These are phyloP conservation scores for Dexiosoma caninum DNA, from an alignment of 2,888 invertebrate species.

Conservation along the genomic window DNA sequence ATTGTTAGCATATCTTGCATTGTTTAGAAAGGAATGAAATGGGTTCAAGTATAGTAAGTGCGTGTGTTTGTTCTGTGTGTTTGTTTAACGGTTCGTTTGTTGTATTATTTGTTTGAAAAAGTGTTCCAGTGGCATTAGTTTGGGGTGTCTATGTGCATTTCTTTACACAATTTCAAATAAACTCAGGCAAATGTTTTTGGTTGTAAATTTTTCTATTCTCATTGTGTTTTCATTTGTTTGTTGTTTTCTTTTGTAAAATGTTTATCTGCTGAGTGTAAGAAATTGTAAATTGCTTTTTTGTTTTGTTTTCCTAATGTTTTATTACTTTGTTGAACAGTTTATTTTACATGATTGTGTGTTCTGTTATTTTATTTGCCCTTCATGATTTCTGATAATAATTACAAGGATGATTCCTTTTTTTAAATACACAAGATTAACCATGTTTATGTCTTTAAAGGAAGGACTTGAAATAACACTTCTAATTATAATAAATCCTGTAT, in stretches of 20 bases:
- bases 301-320: neutral
- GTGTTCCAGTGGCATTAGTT: neutral
- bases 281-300: neutral
- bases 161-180: neutral
- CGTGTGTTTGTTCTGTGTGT: neutral
- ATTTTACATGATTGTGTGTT: no score
- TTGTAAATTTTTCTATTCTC: neutral
- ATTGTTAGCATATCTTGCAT: conserved; percentile 11
- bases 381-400: neutral
- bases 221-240: neutral
- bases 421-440: no score
- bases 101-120: conserved; percentile 4
- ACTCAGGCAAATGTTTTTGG: conserved; percentile 9
- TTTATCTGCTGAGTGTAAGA: neutral
- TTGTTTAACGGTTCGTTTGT: neutral
- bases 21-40: conserved; percentile 19
- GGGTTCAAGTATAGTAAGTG: conserved; percentile 41
- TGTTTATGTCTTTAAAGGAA: no score
- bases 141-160: conserved; percentile 24
- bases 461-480: no score
- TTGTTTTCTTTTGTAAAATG: neutral
- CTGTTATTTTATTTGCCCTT: neutral
- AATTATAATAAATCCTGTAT: no score
- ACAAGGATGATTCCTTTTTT: neutral
- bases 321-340: neutral